These are phyloP conservation scores for Allacma fusca DNA, from an alignment of 2,888 invertebrate genomes.

Conservation along the genomic window DNA sequence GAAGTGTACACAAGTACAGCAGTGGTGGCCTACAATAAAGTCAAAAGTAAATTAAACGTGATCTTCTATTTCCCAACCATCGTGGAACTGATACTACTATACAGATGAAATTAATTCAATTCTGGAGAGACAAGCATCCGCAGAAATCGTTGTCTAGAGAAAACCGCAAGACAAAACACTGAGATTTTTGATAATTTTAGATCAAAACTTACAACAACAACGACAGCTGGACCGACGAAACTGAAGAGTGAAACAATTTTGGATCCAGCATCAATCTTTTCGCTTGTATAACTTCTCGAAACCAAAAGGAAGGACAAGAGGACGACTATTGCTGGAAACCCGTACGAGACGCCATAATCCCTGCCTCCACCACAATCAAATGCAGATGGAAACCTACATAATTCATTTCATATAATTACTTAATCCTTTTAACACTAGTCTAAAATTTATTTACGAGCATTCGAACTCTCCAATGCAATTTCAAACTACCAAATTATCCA, in stretches of 20 bases:
- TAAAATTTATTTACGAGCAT: too few species aligned
- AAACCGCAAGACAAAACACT: too few species aligned
- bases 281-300: constrained; percentile 83
- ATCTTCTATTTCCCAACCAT: too few species aligned
- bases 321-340: constrained; percentile 81
- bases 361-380: constrained; percentile 92
- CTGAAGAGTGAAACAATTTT: constrained; percentile 88
- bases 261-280: constrained; percentile 84
- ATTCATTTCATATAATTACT: constrained; percentile 25
- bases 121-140: too few species aligned
- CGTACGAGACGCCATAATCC: constrained; percentile 90
- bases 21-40: constrained; percentile 57
- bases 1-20: too few species aligned
- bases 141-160: too few species aligned
- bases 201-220: constrained; percentile 78
- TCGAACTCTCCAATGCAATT: too few species aligned
- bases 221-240: constrained; percentile 88
- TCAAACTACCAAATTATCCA: too few species aligned
- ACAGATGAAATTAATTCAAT: too few species aligned
- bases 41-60: not conserved
- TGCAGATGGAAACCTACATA: constrained; percentile 87
- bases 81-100: too few species aligned
- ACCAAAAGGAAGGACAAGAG: constrained; percentile 80
- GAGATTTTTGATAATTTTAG: too few species aligned
- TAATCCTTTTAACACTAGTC: too few species aligned